Percentiles rank a stretch among this genome's conserved stretches.
Evolutionary conservation across 2,888 invertebrate genomes (phyloP).

Genomic region (Oscheius sp.): DNA sequence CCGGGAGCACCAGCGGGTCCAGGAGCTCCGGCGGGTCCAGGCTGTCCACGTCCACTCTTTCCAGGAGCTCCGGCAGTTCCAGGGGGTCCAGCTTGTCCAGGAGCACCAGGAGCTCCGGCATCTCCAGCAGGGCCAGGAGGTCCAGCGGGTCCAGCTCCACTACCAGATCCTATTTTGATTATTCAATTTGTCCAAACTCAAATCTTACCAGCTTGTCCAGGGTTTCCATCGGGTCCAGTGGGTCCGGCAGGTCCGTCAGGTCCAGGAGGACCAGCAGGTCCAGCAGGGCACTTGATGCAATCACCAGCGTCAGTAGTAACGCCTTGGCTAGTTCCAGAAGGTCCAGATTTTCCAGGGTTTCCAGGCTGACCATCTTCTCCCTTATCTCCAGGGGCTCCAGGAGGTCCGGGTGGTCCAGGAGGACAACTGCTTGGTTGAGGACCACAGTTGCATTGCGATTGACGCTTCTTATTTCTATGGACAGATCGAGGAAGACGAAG

Average conservation of each 20-base stretch:
- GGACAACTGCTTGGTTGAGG: background rate
- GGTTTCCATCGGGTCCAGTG: slow-evolving; percentile 43
- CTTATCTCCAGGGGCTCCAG: slow-evolving; percentile 7
- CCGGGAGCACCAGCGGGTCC: slow-evolving; percentile 7
- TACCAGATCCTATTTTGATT: too few relatives aligned
- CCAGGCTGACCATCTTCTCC: slow-evolving; percentile 17
- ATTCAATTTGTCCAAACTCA: slow-evolving; percentile 38
- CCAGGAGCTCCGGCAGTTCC: slow-evolving; percentile 46
- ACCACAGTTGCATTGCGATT: background rate
- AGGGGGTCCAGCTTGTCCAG: slow-evolving; percentile 39
- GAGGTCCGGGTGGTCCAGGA: background rate
- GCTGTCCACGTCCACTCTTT: slow-evolving; percentile 43
- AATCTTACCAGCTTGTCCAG: slow-evolving; percentile 44
- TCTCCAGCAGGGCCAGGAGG: slow-evolving; percentile 46
- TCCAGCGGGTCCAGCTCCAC: slow-evolving; percentile 28
- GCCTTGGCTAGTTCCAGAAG: background rate
- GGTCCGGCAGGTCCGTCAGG: slow-evolving; percentile 34
- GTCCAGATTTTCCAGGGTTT: background rate
- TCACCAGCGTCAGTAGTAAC: background rate
- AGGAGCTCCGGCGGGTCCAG: slow-evolving; percentile 34
- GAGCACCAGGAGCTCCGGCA: slow-evolving; percentile 33
- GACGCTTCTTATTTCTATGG: background rate
- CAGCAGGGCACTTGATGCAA: background rate
- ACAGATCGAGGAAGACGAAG: background rate
- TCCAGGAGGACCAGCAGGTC: background rate